A percentile compares a stretch with the other conserved stretches of the same genome.
Conservation (phyloP, 1,140 invertebrate species). For the Drosophila mayri region DNA sequence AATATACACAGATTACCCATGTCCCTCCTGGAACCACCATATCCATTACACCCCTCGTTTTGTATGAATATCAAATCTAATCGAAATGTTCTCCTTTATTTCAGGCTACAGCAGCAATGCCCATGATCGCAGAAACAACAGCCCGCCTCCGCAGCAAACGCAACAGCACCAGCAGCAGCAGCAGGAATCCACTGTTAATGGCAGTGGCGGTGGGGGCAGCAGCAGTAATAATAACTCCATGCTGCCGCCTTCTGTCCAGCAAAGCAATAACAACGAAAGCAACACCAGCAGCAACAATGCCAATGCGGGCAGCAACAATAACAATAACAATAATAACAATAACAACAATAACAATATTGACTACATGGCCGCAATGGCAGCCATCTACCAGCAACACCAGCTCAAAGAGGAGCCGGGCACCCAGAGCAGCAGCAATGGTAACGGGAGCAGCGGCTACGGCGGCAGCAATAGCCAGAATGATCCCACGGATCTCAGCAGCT, state of each 20-base stretch:
- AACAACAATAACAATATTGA: conserved; percentile 77
- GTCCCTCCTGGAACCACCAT: neutral
- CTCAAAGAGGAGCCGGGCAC: conserved; percentile 83
- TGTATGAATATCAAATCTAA: conserved; percentile 2
- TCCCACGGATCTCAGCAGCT: conserved; percentile 81
- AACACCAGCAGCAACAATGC: conserved; percentile 46
- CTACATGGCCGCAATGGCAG: conserved; percentile 73
- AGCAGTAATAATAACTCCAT: conserved; percentile 58
- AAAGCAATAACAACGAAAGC: conserved; percentile 26
- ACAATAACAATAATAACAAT: conserved; percentile 68
- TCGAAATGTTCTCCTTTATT: conserved; percentile 8
- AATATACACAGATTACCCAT: too few relatives aligned
- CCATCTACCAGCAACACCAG: conserved; percentile 75
- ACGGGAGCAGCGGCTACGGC: conserved; percentile 48
- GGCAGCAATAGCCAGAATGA: conserved; percentile 68
- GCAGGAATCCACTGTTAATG: conserved; percentile 53
- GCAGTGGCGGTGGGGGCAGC: conserved; percentile 45
- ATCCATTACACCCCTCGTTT: conserved; percentile 3
- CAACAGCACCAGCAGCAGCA: conserved; percentile 62
- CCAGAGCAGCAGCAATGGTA: conserved; percentile 58
- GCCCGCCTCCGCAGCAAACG: conserved; percentile 68
- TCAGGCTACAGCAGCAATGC: conserved; percentile 68
- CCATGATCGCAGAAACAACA: conserved; percentile 68
- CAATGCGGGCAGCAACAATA: conserved; percentile 64
- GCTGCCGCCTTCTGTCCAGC: conserved; percentile 65